These are phyloP conservation scores for Hydrozoanthus tunicans DNA, from an alignment of 64 coral and sea anemone species.

Conservation along the genomic window DNA sequence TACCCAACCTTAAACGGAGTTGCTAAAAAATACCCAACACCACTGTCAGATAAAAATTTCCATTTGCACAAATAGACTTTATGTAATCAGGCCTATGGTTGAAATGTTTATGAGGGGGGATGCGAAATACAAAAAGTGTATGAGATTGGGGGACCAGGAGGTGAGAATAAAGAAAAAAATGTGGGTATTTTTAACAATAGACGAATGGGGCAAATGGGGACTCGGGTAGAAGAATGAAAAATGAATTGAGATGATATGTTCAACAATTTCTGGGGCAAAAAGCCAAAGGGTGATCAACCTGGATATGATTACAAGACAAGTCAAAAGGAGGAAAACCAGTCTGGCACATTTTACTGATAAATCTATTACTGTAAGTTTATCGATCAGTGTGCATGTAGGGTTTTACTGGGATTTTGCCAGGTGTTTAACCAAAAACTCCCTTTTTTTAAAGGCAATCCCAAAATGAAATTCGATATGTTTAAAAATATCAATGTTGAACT, in stretches of 20 bases:
- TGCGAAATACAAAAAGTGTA: no score
- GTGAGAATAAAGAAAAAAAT: no score
- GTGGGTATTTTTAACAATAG: no score
- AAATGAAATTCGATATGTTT: neutral
- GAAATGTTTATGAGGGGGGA: no score
- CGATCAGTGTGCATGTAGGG: neutral
- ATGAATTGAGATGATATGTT: neutral
- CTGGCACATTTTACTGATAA: conserved; percentile 7
- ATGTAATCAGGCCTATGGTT: no score
- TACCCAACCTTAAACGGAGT: no score
- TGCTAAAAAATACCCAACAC: no score
- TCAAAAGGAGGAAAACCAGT: conserved; percentile 27
- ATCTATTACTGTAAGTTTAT: neutral
- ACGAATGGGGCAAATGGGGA: no score
- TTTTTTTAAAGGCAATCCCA: neutral
- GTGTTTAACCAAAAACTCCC: neutral
- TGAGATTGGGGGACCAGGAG: no score
- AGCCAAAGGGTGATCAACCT: conserved; percentile 23
- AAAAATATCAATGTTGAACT: neutral
- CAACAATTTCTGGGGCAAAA: conserved; percentile 3
- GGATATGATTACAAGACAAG: conserved; percentile 18
- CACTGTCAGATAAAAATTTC: no score
- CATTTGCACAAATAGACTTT: no score
- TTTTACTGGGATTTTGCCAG: neutral
- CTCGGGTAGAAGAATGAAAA: neutral